These are phyloP conservation scores for Apoda limacodes DNA, from an alignment of 2,888 invertebrate genomes.

Conservation along the genomic window DNA sequence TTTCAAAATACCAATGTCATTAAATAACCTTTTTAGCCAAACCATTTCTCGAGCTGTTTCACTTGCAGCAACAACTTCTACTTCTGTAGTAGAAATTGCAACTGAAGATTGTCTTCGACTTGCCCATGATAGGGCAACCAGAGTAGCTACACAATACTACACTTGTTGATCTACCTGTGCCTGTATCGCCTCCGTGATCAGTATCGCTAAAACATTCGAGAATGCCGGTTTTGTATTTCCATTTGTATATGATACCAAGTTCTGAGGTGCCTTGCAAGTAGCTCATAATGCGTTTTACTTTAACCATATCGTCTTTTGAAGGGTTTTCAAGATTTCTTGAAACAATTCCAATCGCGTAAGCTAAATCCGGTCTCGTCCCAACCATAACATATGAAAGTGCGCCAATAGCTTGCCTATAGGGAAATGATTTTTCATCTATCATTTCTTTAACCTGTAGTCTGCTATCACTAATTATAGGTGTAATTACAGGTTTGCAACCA, in stretches of 20 bases:
- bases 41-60: slow-evolving; percentile 8
- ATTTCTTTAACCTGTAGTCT: no score
- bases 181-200: slow-evolving; percentile 8
- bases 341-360: no score
- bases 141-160: slow-evolving; percentile 7
- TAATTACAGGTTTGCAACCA: no score
- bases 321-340: no score
- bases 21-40: slow-evolving; percentile 3
- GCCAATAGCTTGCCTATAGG: no score
- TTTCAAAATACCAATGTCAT: not conserved
- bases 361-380: no score
- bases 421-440: no score
- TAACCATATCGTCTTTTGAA: no score
- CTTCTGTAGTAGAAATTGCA: slow-evolving; percentile 9
- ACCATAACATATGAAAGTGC: no score
- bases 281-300: no score
- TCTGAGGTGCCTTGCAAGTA: slow-evolving; percentile 3
- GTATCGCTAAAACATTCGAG: slow-evolving; percentile 8
- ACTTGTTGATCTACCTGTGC: slow-evolving; percentile 8
- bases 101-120: slow-evolving; percentile 7
- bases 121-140: slow-evolving; percentile 8
- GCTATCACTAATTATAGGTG: no score
- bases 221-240: not conserved
- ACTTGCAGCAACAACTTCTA: slow-evolving; percentile 13
- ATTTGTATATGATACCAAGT: slow-evolving; percentile 1